These are phyloP conservation scores for Meriones unguiculatus DNA, from an alignment of 2,113 vertebrate genomes.

Conservation along the genomic window DNA sequence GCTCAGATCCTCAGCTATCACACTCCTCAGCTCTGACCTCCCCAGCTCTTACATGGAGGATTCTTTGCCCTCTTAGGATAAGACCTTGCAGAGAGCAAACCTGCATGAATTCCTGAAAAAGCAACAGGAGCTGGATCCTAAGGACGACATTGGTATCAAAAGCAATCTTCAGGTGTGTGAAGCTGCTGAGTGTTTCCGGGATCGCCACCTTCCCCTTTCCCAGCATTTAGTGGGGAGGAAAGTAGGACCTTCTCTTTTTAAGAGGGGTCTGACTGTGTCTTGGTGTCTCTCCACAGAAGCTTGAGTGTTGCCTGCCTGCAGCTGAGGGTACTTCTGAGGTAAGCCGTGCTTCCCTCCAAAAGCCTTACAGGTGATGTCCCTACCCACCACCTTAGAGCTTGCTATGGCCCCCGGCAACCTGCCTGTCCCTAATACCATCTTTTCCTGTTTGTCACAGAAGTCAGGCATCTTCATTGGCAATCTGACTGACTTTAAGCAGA, in stretches of 20 bases:
- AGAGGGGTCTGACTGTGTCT: background rate
- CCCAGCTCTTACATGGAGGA: background rate
- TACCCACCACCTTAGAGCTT: background rate
- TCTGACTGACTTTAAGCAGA: background rate
- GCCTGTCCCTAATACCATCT: background rate
- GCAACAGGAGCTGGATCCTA: accelerated
- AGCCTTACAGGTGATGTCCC: background rate
- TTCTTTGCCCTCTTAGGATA: background rate
- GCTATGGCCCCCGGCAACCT: background rate
- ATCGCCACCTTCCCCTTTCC: background rate
- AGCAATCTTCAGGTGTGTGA: slow-evolving; percentile 59
- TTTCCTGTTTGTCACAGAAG: slow-evolving; percentile 22
- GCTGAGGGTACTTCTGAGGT: accelerated
- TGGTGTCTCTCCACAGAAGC: slow-evolving; percentile 45
- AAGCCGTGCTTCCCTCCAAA: background rate
- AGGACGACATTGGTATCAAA: accelerated
- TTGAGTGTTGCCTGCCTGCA: accelerated
- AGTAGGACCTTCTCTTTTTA: background rate
- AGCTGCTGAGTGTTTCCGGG: background rate
- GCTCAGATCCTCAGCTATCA: background rate
- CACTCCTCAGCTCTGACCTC: background rate
- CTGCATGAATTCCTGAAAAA: background rate
- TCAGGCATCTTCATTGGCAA: accelerated
- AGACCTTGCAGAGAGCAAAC: background rate
- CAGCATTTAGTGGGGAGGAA: background rate